Evolutionary conservation across 2,113 vertebrate genomes (phyloP), one percentile per base, ranked within the genome.

Genomic region (Sisor rabdophorus): DNA sequence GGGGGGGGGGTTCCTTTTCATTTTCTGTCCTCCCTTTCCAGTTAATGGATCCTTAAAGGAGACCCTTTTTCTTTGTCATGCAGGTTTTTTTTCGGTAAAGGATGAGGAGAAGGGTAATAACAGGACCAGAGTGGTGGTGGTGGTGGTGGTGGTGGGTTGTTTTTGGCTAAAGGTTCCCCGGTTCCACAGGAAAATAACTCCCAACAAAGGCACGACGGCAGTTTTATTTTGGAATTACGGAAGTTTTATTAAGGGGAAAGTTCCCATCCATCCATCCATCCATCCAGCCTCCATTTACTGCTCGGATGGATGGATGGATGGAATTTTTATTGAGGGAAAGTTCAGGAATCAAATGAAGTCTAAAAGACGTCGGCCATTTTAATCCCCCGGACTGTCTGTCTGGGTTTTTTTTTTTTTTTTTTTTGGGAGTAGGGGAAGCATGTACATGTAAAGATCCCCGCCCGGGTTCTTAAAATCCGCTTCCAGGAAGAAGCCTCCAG

Each of bases 1-100:
- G 77, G 76, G 81, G 82, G 85, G 86, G 81, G 77, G 79, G 80
- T 88, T 89, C 88, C 89, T 90, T 89, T 88, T 88, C 79, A 60
- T 86, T 88, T 86, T n/a, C 86, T 86, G 75, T 83, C 68, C 69
- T 80, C 64, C 70, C 71, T 79, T 76, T 84, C 86, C 87, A 89
- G 89, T 88, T 87, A 84, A 87, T 67, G 83, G 69, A 80, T 82
- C 82, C 55, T 75, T 63, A 80, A 81, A 86, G 86, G 86, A 85
- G 86, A 86, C 85, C 85, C 75, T 77, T 85, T 86, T 9, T 86
- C 77, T 84, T 87, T 88, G 20, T 65, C 85, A 81, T 73, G 44
- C 55, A n/a, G 48, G 12, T 61, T 15, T 32, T 15, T 40, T 52
- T 64, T 74, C 70, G 24, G 47, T 52, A 22, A 77, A 79, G 81